Evolutionary conservation across 92 coral and sea anemone species (phyloP).

Genomic region (Umimayanthus kanabou): DNA sequence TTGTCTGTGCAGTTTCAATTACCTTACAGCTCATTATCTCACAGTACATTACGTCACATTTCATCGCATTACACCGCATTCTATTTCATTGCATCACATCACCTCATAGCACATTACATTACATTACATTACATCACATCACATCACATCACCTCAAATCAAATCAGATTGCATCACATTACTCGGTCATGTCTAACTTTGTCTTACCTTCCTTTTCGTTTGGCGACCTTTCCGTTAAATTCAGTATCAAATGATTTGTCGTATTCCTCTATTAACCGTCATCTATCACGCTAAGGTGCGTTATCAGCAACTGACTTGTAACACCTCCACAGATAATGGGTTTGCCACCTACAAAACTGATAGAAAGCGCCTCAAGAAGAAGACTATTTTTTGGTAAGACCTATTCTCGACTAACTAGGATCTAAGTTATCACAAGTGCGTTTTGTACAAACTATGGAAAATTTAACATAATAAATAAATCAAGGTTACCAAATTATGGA

Average conservation of each 20-base stretch:
- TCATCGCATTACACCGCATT: too few species aligned
- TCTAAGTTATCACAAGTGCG: background rate
- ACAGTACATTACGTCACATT: too few species aligned
- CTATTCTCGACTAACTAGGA: too few species aligned
- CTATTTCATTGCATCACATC: too few species aligned
- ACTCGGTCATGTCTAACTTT: background rate
- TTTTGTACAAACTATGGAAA: background rate
- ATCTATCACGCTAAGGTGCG: background rate
- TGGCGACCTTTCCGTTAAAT: constrained; percentile 5
- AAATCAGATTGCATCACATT: background rate
- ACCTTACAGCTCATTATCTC: too few species aligned
- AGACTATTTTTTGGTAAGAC: constrained; percentile 86
- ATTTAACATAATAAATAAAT: too few species aligned
- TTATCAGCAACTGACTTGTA: background rate
- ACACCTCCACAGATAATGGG: constrained; percentile 72
- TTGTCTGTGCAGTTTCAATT: too few species aligned
- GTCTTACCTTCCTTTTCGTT: background rate
- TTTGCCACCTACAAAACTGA: constrained; percentile 74
- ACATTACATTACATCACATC: background rate
- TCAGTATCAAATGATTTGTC: background rate
- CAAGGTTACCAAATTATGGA: too few species aligned
- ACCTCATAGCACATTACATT: too few species aligned
- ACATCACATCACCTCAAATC: too few species aligned
- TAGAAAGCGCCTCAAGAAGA: constrained; percentile 83
- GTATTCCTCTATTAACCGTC: background rate